These are phyloP conservation scores for Limnephilus auricula DNA, from an alignment of 2,888 invertebrate species.

Conservation along the genomic window DNA sequence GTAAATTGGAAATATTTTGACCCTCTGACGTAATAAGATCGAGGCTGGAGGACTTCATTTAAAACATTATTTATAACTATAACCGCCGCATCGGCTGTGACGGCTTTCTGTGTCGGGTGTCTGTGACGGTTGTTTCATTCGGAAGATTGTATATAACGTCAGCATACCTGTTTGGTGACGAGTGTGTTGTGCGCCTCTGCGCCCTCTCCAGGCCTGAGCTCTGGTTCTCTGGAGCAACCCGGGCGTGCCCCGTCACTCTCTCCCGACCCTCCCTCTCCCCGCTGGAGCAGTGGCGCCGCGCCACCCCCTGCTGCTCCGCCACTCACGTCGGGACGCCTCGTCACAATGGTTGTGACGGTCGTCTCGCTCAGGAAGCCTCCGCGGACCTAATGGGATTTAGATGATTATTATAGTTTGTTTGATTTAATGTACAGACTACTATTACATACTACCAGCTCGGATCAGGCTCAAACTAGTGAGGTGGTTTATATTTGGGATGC, in stretches of 20 bases:
- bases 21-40: too few species aligned
- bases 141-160: background rate
- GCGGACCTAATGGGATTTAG: conserved; percentile 78
- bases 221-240: conserved; percentile 70
- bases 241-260: conserved; percentile 40
- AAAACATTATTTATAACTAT: too few species aligned
- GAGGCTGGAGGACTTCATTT: too few species aligned
- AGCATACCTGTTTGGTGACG: conserved; percentile 75
- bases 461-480: too few species aligned
- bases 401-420: too few species aligned
- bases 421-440: too few species aligned
- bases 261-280: background rate
- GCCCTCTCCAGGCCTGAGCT: conserved; percentile 69
- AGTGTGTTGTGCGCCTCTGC: conserved; percentile 78
- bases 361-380: conserved; percentile 90
- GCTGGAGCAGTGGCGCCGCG: conserved; percentile 1
- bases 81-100: too few species aligned
- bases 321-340: conserved; percentile 67
- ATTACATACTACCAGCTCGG: too few species aligned
- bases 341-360: conserved; percentile 80
- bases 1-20: too few species aligned
- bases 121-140: too few species aligned
- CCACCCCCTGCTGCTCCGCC: background rate
- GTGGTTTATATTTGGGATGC: too few species aligned
- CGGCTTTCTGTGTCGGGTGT: too few species aligned